A percentile compares a stretch with the other conserved stretches of the same genome.
Conservation (phyloP, 30 jellyfish, hydroid and myxozoan genomes). For the Cassiopea xamachana region DNA sequence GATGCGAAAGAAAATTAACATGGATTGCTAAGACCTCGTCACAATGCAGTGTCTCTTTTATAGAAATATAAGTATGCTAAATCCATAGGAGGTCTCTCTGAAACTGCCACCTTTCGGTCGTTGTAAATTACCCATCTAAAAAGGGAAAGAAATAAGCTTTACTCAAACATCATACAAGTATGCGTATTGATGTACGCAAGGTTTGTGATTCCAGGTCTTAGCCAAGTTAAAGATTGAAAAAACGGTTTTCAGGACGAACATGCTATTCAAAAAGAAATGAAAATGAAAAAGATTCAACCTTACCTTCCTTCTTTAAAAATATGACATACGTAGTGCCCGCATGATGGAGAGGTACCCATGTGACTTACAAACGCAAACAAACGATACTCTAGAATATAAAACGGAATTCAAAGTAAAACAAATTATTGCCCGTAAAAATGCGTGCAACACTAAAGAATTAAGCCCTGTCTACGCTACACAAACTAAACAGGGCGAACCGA, state of each 20-base stretch:
- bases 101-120: constrained; percentile 98
- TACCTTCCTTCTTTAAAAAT: constrained; percentile 89
- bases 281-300: background rate
- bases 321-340: constrained; percentile 99
- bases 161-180: too few relatives aligned
- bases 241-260: background rate
- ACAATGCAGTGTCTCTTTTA: constrained; percentile 66
- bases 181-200: too few relatives aligned
- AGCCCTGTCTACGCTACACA: too few relatives aligned
- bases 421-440: too few relatives aligned
- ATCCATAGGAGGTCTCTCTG: constrained; percentile 95
- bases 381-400: constrained; percentile 76
- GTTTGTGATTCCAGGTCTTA: too few relatives aligned
- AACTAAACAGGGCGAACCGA: too few relatives aligned
- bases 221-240: too few relatives aligned
- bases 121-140: constrained; percentile 96
- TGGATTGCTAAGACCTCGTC: background rate
- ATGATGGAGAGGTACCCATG: constrained; percentile 98
- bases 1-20: background rate
- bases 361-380: constrained; percentile 95
- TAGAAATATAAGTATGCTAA: constrained; percentile 94
- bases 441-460: too few relatives aligned
- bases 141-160: background rate
- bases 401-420: background rate
- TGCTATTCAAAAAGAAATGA: too few relatives aligned